Base-by-base conservation (phyloP, 2,888 invertebrate genomes). In the Aplocera efformata region DNA sequence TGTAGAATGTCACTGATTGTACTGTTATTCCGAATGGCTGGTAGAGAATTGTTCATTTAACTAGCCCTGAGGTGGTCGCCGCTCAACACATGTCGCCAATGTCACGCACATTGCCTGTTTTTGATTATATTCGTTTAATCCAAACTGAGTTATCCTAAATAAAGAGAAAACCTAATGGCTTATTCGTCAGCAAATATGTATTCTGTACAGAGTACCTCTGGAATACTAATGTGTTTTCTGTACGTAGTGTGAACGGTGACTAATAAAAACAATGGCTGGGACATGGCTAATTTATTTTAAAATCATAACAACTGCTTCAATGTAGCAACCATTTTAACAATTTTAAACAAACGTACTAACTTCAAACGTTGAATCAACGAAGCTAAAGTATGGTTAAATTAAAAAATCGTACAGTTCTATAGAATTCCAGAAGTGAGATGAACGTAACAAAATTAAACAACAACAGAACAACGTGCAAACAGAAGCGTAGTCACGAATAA, bases 381-480 rank as follows among this genome's bases (percentile, higher is more conserved):
- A n/a, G n/a, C n/a, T n/a, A n/a, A n/a, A n/a, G n/a, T n/a, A n/a
- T n/a, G n/a, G n/a, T n/a, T n/a, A n/a, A n/a, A n/a, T n/a, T n/a
- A n/a, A n/a, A n/a, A n/a, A n/a, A n/a, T n/a, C n/a, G n/a, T n/a
- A n/a, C n/a, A n/a, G 11, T 26, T 32, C 20, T 11, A 9, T 29
- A 23, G 28, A 20, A 37, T 34, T 39, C 20, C 28, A 10, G 34
- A 24, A 40, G 11, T 26, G 24, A 30, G 35, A 41, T 39, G 34
- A 36, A 38, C 25, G 32, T 32, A 34, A 48, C 37, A 36, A 44
- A 41, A 50, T 36, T 30, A 42, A 44, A 40, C 42, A 50, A 52
- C 36, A 50, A 51, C 47, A 55, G 50, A 48, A 44, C 43, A 47
- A 38, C 41, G 42, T 37, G 34, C 43, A 43, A 48, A 50, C 42